Evolutionary conservation across 2,797 vertebrate species (phyloP).

Genomic region (Sardinella longiceps): DNA sequence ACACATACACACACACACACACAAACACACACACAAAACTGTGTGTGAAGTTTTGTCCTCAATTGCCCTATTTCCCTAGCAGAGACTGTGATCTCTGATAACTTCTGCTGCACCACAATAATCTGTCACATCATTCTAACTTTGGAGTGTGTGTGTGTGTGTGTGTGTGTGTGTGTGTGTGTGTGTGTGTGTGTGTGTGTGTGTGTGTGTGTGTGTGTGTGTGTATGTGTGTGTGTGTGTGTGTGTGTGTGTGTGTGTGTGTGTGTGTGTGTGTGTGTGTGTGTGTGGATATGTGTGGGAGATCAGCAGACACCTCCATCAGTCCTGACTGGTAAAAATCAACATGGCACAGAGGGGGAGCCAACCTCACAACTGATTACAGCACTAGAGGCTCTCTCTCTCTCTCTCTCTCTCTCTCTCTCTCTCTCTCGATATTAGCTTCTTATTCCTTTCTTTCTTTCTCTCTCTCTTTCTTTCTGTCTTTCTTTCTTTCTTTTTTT

Average conservation of each 20-base stretch:
- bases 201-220: background rate
- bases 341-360: background rate
- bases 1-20: no score
- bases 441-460: no score
- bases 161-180: no score
- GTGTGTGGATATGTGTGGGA: background rate
- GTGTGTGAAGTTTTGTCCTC: background rate
- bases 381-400: background rate
- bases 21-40: no score
- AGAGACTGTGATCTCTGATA: no score
- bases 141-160: no score
- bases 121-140: no score
- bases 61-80: no score
- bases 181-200: no score
- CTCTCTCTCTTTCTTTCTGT: no score
- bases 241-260: no score
- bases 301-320: background rate
- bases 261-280: background rate
- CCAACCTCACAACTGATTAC: constrained; percentile 6
- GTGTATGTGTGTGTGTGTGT: background rate
- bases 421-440: background rate
- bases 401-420: background rate
- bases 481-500: background rate
- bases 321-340: background rate
- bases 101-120: no score